phyloP scores from a whole-genome alignment of 92 coral and sea anemone genomes.

The Micromussa lordhowensis region DNA sequence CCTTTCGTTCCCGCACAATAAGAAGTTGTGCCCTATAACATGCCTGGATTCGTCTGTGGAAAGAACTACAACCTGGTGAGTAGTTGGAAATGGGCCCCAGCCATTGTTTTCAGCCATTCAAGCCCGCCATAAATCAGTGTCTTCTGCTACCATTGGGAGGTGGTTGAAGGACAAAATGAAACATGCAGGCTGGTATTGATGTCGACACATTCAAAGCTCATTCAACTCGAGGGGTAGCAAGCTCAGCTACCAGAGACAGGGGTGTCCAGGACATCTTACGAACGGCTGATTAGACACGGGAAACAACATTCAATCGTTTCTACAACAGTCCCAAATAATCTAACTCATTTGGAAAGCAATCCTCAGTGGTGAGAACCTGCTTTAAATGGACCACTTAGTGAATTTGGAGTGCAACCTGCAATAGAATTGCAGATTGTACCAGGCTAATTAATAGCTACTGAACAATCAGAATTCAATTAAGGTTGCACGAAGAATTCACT shows the following conservation, averaged over 20 bases:
- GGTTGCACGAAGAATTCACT: conserved; percentile 19
- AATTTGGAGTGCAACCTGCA: conserved; percentile 23
- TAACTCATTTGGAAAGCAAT: conserved; percentile 1
- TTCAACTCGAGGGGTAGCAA: conserved; percentile 45
- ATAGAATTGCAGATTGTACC: conserved; percentile 18
- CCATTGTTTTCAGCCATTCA: conserved; percentile 37
- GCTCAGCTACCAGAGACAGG: conserved; percentile 36
- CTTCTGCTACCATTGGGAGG: conserved; percentile 23
- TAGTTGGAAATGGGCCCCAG: background rate
- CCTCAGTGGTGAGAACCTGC: conserved; percentile 1
- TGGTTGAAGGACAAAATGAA: conserved; percentile 40
- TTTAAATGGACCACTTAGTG: conserved; percentile 18
- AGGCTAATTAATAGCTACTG: conserved; percentile 12
- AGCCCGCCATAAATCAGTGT: conserved; percentile 30
- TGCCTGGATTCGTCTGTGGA: conserved; percentile 8
- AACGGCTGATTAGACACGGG: conserved; percentile 46
- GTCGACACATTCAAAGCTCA: conserved; percentile 34
- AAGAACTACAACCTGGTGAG: conserved; percentile 3
- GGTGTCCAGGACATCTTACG: conserved; percentile 25
- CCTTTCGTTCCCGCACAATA: too few relatives aligned
- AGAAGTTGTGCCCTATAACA: too few relatives aligned
- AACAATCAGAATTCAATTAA: background rate
- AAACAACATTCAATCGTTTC: too few relatives aligned
- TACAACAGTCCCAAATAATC: conserved; percentile 1
- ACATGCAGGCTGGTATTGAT: conserved; percentile 30